A percentile compares a stretch with the other conserved stretches of the same genome.
Conservation (phyloP, 2,113 vertebrate species). For the Elephantulus edwardii region DNA sequence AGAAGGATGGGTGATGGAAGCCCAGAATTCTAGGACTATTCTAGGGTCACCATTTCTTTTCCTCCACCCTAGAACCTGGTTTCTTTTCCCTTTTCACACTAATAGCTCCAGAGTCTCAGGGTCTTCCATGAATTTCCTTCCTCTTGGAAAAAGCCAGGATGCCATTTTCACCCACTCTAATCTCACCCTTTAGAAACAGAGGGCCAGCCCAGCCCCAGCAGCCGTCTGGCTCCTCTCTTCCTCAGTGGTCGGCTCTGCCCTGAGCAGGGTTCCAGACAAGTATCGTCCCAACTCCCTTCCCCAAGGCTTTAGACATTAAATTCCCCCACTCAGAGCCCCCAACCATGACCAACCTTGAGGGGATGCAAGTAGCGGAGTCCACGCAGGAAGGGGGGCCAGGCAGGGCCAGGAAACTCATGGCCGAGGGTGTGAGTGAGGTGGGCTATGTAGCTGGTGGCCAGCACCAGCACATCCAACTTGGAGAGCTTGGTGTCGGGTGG, state of each 20-base stretch:
- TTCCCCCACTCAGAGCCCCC: not conserved
- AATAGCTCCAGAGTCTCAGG: not conserved
- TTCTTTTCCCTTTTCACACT: not conserved
- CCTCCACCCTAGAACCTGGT: not conserved
- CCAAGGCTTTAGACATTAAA: not conserved
- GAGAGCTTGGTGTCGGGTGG: slow-evolving; percentile 92
- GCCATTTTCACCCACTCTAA: not conserved
- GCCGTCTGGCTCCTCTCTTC: not conserved
- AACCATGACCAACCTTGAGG: slow-evolving; percentile 84
- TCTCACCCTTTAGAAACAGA: not conserved
- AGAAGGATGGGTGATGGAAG: not conserved
- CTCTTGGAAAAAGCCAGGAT: not conserved
- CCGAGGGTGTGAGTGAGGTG: slow-evolving; percentile 88
- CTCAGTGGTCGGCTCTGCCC: not conserved
- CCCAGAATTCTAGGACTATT: not conserved
- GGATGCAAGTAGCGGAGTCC: slow-evolving; percentile 88
- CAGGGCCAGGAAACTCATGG: slow-evolving; percentile 71
- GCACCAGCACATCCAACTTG: slow-evolving; percentile 89
- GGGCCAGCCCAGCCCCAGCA: not conserved
- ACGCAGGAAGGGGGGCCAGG: slow-evolving; percentile 69
- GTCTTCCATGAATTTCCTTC: not conserved
- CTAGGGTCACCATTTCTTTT: not conserved
- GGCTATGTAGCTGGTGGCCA: slow-evolving; percentile 92
- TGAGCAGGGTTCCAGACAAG: not conserved
- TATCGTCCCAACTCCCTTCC: not conserved